Percentiles rank a stretch among this genome's conserved stretches.
Evolutionary conservation across 2,113 vertebrate species (phyloP).

Genomic region (Psilopsiagon aymara): DNA sequence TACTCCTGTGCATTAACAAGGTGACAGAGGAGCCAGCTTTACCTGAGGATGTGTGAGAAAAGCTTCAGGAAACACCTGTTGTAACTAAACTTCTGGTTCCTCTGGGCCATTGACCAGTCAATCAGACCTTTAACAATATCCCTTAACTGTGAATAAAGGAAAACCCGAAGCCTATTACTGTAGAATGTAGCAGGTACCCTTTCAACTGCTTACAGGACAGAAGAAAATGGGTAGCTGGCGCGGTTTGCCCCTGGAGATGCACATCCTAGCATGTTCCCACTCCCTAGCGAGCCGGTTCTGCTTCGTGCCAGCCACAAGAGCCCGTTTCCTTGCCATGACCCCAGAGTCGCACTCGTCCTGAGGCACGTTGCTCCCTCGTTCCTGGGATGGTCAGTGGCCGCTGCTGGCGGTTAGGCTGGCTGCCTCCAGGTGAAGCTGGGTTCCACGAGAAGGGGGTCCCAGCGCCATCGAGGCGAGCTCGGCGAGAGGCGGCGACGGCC

Average conservation of each 20-base stretch:
- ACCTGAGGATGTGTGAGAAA: neutral
- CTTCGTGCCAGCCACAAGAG: neutral
- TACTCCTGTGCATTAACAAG: too few species aligned
- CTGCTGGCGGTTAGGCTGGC: neutral
- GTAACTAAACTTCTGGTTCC: neutral
- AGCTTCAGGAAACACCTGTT: neutral
- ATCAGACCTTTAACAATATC: neutral
- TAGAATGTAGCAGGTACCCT: too few species aligned
- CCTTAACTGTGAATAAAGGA: fast-evolving
- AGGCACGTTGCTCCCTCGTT: neutral
- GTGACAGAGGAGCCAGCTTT: neutral
- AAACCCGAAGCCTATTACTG: neutral
- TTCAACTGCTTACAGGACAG: fast-evolving
- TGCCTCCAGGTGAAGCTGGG: too few species aligned
- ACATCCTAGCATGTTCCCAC: fast-evolving
- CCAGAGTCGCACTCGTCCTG: neutral
- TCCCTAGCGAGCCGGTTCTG: neutral
- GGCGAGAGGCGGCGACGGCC: too few species aligned
- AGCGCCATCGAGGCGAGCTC: neutral
- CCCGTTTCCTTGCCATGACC: fast-evolving
- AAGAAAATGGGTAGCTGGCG: fast-evolving
- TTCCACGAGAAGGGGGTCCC: neutral
- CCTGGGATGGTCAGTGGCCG: neutral
- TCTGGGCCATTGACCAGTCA: neutral
- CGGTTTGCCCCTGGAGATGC: fast-evolving